These are phyloP conservation scores for Polymixis flavicincta DNA, from an alignment of 2,888 invertebrate species.

Conservation along the genomic window DNA sequence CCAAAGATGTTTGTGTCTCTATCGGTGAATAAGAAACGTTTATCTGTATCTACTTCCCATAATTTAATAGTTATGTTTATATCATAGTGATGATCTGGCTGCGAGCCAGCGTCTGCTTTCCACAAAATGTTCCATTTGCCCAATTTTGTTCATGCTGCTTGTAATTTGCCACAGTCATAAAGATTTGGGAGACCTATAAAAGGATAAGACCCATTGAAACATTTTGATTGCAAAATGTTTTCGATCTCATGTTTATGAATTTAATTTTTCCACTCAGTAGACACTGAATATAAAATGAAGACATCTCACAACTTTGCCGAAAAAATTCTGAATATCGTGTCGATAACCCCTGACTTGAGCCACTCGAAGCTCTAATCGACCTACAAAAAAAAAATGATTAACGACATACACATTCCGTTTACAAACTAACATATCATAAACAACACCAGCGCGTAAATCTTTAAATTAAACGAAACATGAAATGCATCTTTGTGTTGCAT, in stretches of 20 bases:
- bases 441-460: conserved; percentile 47
- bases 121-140: conserved; percentile 44
- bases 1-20: no score
- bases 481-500: conserved; percentile 69
- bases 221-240: neutral
- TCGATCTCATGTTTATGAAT: neutral
- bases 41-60: conserved; percentile 26
- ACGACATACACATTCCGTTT: conserved; percentile 33
- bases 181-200: neutral
- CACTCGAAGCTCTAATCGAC: neutral
- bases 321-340: neutral
- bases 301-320: neutral
- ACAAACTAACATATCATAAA: conserved; percentile 47
- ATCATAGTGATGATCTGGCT: conserved; percentile 51
- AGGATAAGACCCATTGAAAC: neutral
- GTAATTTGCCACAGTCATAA: conserved; percentile 1
- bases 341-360: conserved; percentile 28
- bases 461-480: conserved; percentile 53
- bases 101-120: conserved; percentile 41
- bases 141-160: conserved; percentile 43
- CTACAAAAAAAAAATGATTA: conserved; percentile 34
- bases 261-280: no score
- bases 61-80: conserved; percentile 43
- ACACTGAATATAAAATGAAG: neutral
- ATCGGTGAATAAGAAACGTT: conserved; percentile 26